phyloP scores from a whole-genome alignment of 2,797 vertebrate species.

The Carcharodon carcharias region DNA sequence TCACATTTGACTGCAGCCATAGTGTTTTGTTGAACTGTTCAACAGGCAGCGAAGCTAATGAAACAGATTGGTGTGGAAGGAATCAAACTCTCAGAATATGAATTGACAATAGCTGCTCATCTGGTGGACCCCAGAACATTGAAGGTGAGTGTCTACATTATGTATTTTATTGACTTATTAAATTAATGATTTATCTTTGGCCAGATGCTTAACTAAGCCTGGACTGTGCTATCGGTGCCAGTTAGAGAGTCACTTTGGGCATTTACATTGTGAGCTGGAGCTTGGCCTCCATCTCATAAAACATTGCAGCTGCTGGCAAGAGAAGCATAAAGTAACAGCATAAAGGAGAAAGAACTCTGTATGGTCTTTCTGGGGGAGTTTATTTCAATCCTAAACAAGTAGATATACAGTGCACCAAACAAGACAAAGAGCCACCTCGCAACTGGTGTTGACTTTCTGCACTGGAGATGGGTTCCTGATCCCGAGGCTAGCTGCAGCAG shows the following conservation, averaged over 20 bases:
- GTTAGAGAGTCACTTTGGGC: background rate
- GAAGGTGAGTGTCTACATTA: conserved; percentile 51
- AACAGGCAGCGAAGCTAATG: conserved; percentile 67
- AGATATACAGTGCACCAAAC: background rate
- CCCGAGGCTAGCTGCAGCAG: too few relatives aligned
- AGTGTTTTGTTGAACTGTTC: background rate
- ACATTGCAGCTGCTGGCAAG: background rate
- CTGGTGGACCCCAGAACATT: conserved; percentile 65
- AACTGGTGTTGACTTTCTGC: background rate
- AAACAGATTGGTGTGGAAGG: conserved; percentile 67
- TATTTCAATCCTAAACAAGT: background rate
- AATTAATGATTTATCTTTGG: background rate
- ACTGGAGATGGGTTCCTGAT: too few relatives aligned
- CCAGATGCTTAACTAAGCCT: background rate
- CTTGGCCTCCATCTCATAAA: background rate
- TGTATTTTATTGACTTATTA: background rate
- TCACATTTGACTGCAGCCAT: background rate
- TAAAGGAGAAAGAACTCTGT: background rate
- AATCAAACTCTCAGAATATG: conserved; percentile 65
- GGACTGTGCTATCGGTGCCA: background rate
- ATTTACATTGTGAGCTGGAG: background rate
- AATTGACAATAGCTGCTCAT: conserved; percentile 67
- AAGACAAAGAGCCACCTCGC: background rate
- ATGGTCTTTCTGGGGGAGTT: background rate
- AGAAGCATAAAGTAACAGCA: background rate